Evolutionary conservation across 2,797 vertebrate species (phyloP).

Genomic region (Enteromius fasciolatus): DNA sequence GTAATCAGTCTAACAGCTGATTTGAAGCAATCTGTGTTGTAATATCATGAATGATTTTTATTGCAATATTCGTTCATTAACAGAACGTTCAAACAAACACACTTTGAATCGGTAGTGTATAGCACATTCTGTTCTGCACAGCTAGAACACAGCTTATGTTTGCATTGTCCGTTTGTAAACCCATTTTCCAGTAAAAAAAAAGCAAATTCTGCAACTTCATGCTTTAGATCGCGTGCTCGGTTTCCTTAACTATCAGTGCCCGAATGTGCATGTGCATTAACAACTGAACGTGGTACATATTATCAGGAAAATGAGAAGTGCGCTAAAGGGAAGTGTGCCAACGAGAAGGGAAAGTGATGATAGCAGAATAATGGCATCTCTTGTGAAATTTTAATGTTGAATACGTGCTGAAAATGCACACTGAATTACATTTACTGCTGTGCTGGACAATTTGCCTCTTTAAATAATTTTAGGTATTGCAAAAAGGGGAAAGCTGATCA

Average conservation of each 20-base stretch:
- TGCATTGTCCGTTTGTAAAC: not conserved
- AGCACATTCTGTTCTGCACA: not conserved
- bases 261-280: not conserved
- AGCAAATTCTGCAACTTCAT: not conserved
- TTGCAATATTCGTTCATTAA: not conserved
- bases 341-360: constrained; percentile 47
- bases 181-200: not conserved
- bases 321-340: constrained; percentile 37
- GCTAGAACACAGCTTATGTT: not conserved
- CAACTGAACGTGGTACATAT: constrained; percentile 4
- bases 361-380: not conserved
- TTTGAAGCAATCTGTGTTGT: not conserved
- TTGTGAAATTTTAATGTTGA: not conserved
- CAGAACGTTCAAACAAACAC: not conserved
- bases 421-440: constrained; percentile 25
- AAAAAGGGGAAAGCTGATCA: constrained; percentile 15
- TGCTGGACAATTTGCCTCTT: constrained; percentile 21
- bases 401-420: not conserved
- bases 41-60: not conserved
- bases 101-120: not conserved
- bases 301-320: constrained; percentile 22
- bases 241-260: constrained; percentile 21
- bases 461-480: constrained; percentile 13
- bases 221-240: not conserved
- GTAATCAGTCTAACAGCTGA: not conserved